Evolutionary conservation across 2,888 invertebrate genomes (phyloP).

Genomic region (Venusia cambrica): DNA sequence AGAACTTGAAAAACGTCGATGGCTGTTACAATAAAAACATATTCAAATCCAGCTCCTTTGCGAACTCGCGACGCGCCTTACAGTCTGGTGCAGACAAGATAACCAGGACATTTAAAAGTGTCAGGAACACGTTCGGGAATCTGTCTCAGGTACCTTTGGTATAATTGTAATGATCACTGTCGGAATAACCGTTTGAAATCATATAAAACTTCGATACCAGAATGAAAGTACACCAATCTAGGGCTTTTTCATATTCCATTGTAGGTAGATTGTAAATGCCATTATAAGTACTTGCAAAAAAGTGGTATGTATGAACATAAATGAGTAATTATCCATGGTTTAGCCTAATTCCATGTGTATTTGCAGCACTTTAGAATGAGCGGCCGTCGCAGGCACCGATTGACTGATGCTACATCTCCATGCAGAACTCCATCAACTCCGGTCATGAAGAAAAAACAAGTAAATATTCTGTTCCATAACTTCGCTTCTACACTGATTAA

Average conservation of each 20-base stretch:
- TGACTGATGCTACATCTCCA: conserved; percentile 66
- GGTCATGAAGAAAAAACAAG: conserved; percentile 70
- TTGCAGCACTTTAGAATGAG: conserved; percentile 67
- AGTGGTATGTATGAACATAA: no score
- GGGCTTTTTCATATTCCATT: no score
- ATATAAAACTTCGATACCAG: no score
- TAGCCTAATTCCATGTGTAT: no score
- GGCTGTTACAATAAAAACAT: conserved; percentile 69
- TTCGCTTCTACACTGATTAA: no score
- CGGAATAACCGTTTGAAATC: no score
- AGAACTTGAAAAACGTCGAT: conserved; percentile 65
- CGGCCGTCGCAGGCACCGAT: conserved; percentile 65
- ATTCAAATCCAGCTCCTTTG: conserved; percentile 72
- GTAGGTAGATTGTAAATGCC: no score
- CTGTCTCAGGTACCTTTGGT: conserved; percentile 81
- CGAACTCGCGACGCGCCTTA: conserved; percentile 83
- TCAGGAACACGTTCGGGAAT: conserved; percentile 84
- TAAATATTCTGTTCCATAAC: conserved; percentile 25
- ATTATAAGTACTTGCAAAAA: no score
- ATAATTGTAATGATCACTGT: neutral
- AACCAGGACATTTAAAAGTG: conserved; percentile 83
- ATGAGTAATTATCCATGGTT: no score
- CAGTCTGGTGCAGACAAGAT: conserved; percentile 85
- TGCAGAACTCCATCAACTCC: conserved; percentile 67
- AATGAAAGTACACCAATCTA: no score